Base-by-base conservation (phyloP, 2,888 invertebrate species). In the Drosophila monieri region DNA sequence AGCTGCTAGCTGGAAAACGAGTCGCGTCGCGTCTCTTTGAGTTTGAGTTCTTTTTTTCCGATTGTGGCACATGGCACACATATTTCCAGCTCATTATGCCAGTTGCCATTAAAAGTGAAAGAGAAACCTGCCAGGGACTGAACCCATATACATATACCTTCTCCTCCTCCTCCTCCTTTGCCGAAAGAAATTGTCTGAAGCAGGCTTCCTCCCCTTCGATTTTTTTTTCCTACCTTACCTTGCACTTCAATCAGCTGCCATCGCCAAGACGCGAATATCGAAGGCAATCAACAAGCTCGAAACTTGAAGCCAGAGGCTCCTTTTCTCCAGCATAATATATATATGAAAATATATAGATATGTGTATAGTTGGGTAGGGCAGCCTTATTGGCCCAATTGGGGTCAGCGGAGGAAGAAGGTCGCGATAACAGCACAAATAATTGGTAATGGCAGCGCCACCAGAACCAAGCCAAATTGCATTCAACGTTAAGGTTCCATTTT, bases 391-490 rank as follows among this genome's bases (percentile, higher is more conserved):
- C 80, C 77, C 74, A 80, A 81, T 81, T 81, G 85, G 59, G 80
- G 80, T 86, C 80, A 81, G 64, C 80, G 56, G 66, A 83, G 62
- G 65, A 86, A 80, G 86, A 86, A 80, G 87, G 87, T 77, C 84
- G 80, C 78, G 87, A 80, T 86, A 80, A 80, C 87, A 77, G 78
- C 65, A 64, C 78, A 84, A 86, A 84, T 86, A 86, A 84, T 80
- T 80, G 80, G 84, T 84, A 73, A 73, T 61, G 73, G 66, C 80
- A 80, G 68, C 72, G 56, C 62, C 59, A 65, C 62, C 39, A 54
- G 47, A 61, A 61, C 37, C 57, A 39, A 67, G 37, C 61, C 58
- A 73, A 80, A 86, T 80, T 85, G 75, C 80, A 84, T 84, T 75
- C 69, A 86, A 86, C 84, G 74, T 77, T 85, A 56, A 76, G 72